Evolutionary conservation across 2,888 invertebrate genomes (phyloP), one percentile per base, ranked within the genome.

Genomic region (Macrosiphum euphorbiae): DNA sequence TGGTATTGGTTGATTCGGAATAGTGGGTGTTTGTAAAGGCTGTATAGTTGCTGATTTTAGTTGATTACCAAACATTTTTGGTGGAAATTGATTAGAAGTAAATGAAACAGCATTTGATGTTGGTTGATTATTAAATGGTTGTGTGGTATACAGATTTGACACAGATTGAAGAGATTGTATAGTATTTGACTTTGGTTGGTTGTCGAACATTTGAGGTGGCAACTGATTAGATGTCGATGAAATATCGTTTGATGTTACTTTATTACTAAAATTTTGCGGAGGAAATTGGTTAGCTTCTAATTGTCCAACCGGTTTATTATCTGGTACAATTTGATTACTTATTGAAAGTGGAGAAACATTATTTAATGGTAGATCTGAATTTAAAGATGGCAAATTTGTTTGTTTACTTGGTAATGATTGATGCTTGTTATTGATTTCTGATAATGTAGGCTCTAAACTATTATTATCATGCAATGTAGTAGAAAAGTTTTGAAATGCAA

Each of bases 401-500:
- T 92, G 41, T 26, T 41, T 13, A 88, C 28, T 88, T 28, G 41
- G n/a, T 52, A 85, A 2, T 24, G 24, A n/a, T 44, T 58, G 61
- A 87, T 47, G 26, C 13, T n/a, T 52, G 16, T 88, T 24, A 44
- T 52, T n/a, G 7, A 41, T 26, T 44, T 78, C n/a, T 67, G 91
- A 61, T 52, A 44, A 52, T n/a, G 78, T 67, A 88, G 55, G 11
- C 16, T n/a, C 28, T 78, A 35, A 78, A 78, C 44, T 41, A 55
- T 28, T 28, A 28, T 35, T 78, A 28, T 26, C 10, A 10, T 86
- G 61, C 41, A 88, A 16, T 52, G 58, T 47, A 44, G 86, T 28
- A 90, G 93, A 67, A 16, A 78, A 28, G 47, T 90, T 93, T 85
- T 84, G 41, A 58, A 90, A 90, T 28, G 35, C 85, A 58, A 10